Base-by-base conservation (phyloP, 2,797 vertebrate species). In the Phalloptychus januarius region DNA sequence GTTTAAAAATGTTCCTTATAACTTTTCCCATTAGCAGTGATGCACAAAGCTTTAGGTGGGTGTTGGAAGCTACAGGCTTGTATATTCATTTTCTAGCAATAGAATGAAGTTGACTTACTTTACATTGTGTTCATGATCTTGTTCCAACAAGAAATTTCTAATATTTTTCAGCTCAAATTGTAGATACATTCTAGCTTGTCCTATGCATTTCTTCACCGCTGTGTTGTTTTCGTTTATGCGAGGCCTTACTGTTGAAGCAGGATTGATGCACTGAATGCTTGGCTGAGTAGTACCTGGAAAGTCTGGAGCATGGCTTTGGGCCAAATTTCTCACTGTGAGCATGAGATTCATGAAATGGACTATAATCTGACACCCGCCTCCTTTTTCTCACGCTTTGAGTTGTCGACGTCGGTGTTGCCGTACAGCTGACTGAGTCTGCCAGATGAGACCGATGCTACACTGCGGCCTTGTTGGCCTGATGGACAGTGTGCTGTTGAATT, bases 201-300 rank as follows among this genome's bases (percentile, higher is more conserved):
- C 71, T 77, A 11, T 1, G 63, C 33, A 11, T 23, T 65, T 25
- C 31, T 56, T 77, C 86, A 78, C 54, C 80, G 38, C 76, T 61
- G 25, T 31, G 69, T 36, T 79, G 33, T 85, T 79, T 74, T 33
- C 65, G 40, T 33, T 18, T 42, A 83, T 78, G 79, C 80, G 75
- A 88, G 81, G 61, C 75, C 80, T 79, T 74, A 85, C 71, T 89
- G 83, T 80, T 73, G 83, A 84, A 90, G 85, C 61, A 71, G 83
- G 83, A 88, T 93, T 92, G 90, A 93, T 92, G 89, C 89, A 56
- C 84, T 86, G 88, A 85, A 88, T 89, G 89, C 85, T 80, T 77
- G 76, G 87, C 90, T 83, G 88, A 87, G 83, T 87, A 90, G 92
- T 91, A 92, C 91, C 89, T 93, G 90, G 91, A 92, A 94, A 92